Percentiles rank a stretch among this genome's conserved stretches.
These are phyloP conservation scores for Pseudomyrmex sp. DNA, from an alignment of 1,140 invertebrate species.

Conservation along the genomic window DNA sequence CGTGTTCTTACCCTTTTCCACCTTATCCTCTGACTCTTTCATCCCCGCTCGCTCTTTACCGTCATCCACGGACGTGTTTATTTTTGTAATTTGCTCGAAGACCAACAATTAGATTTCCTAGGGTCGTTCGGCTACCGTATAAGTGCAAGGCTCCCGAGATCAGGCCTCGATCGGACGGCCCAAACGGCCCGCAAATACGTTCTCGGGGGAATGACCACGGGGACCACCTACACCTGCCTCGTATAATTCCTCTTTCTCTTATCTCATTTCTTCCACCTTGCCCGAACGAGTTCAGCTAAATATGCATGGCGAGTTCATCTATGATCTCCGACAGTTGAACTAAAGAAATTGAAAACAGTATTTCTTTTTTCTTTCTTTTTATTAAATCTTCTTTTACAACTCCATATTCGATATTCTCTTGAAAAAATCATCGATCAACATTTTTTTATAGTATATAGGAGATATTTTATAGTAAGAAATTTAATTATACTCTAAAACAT, in stretches of 20 bases:
- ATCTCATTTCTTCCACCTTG: conserved; percentile 49
- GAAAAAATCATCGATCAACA: not conserved
- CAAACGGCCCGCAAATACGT: conserved; percentile 61
- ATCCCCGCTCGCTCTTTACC: conserved; percentile 45
- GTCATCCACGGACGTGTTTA: conserved; percentile 78
- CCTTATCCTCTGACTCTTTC: conserved; percentile 35
- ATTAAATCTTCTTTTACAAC: not conserved
- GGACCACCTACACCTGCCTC: conserved; percentile 84
- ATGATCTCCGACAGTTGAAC: conserved; percentile 19
- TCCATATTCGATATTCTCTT: not conserved
- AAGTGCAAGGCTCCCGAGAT: conserved; percentile 79
- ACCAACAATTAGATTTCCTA: conserved; percentile 84
- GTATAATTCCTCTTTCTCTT: conserved; percentile 76
- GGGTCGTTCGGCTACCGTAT: conserved; percentile 83
- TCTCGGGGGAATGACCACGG: conserved; percentile 45
- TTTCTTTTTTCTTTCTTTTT: not conserved
- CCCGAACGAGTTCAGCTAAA: conserved; percentile 18
- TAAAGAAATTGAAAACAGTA: not conserved
- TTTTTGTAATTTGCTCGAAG: conserved; percentile 85
- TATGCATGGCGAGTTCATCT: conserved; percentile 23
- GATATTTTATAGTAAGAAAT: too few relatives aligned
- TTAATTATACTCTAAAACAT: too few relatives aligned
- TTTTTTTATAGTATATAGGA: not conserved
- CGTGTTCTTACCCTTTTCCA: conserved; percentile 59
- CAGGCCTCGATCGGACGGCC: conserved; percentile 69